Percentiles rank a stretch among this genome's conserved stretches.
Conservation (phyloP, 2,888 invertebrate species). For the Eristalis arbustorum region DNA sequence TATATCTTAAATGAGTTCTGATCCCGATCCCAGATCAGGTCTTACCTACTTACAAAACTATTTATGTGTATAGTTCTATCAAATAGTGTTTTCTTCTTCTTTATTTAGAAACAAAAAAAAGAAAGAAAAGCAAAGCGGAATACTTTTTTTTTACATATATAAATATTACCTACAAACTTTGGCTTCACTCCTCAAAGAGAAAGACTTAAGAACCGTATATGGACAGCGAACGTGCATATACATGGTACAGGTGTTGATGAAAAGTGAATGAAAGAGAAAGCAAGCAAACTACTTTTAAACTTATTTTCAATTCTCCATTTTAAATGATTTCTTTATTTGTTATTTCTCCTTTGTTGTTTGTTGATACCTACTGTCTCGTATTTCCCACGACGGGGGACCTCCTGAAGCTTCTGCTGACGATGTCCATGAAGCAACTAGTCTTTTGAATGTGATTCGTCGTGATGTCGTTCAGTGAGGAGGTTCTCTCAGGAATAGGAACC, state of each 20-base stretch:
- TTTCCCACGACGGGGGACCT: neutral
- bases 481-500: too few species aligned
- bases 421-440: neutral
- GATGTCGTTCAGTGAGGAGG: neutral
- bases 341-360: neutral
- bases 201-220: constrained; percentile 35
- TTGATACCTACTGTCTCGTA: neutral
- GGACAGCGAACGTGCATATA: constrained; percentile 11
- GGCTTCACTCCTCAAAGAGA: constrained; percentile 47
- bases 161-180: constrained; percentile 25
- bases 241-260: neutral
- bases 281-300: constrained; percentile 47
- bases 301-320: neutral
- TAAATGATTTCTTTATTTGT: neutral
- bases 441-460: neutral
- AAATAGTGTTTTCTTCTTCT: constrained; percentile 34
- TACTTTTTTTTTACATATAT: neutral
- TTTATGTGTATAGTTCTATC: constrained; percentile 57
- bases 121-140: neutral
- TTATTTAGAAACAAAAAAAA: constrained; percentile 15
- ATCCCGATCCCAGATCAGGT: constrained; percentile 41
- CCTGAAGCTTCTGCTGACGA: neutral
- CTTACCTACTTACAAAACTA: constrained; percentile 38
- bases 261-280: constrained; percentile 54
- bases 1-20: constrained; percentile 37